Evolutionary conservation across 2,888 invertebrate species (phyloP).

Genomic region (Siphlonurus alternatus): DNA sequence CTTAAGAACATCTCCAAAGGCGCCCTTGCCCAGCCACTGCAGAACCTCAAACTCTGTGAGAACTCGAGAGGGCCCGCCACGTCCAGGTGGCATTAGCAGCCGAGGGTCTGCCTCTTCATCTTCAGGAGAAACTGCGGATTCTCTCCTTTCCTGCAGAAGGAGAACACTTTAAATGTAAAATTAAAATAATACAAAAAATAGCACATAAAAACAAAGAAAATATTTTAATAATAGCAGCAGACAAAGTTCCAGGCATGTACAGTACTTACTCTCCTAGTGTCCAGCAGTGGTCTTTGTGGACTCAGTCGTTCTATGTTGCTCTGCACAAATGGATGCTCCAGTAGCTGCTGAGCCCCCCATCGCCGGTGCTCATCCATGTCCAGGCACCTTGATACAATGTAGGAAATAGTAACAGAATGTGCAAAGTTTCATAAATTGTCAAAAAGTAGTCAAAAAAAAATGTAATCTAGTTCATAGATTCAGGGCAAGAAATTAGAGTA

Average conservation of each 20-base stretch:
- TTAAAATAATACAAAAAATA: no score
- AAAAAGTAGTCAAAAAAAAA: constrained; percentile 17
- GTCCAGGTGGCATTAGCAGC: constrained; percentile 21
- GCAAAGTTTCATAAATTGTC: constrained; percentile 12
- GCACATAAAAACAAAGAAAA: background rate
- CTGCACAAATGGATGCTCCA: constrained; percentile 57
- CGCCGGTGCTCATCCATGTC: constrained; percentile 50
- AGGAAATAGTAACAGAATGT: no score
- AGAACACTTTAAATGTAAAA: no score
- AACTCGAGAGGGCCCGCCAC: constrained; percentile 49
- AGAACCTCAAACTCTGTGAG: constrained; percentile 67
- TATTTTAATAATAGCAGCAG: background rate
- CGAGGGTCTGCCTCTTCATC: constrained; percentile 21
- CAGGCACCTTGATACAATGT: constrained; percentile 47
- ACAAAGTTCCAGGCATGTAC: no score
- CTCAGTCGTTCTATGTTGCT: constrained; percentile 30
- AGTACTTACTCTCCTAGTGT: background rate
- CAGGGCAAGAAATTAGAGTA: no score
- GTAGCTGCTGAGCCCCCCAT: constrained; percentile 57
- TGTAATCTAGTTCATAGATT: no score
- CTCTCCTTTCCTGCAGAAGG: constrained; percentile 12
- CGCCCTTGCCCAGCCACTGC: constrained; percentile 78
- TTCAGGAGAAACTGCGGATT: constrained; percentile 19
- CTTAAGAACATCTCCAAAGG: constrained; percentile 92
- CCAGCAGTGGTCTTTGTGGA: constrained; percentile 23